A percentile compares a stretch with the other conserved stretches of the same genome.
phyloP scores from a whole-genome alignment of 2,888 invertebrate species.

The Leptogaster cylindrica region DNA sequence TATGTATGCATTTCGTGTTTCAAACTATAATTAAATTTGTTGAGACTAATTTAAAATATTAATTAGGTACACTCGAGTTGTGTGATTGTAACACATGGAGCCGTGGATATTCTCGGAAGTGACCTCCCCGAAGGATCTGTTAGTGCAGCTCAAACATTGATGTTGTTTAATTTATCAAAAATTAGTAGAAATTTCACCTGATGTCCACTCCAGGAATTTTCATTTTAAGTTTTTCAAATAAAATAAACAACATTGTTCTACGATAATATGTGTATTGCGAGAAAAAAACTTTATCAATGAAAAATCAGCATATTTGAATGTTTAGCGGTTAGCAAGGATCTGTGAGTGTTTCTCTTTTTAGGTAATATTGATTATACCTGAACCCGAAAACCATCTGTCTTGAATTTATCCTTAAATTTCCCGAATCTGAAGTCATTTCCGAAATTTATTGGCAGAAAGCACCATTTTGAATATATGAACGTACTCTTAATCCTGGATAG shows the following conservation, averaged over 20 bases:
- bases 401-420: slow-evolving; percentile 31
- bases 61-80: slow-evolving; percentile 16
- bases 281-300: too few species aligned
- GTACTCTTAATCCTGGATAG: slow-evolving; percentile 33
- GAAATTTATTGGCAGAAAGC: slow-evolving; percentile 21
- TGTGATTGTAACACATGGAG: neutral
- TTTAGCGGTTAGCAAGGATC: neutral
- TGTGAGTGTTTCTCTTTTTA: too few species aligned
- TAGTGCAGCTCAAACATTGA: neutral
- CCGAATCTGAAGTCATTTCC: slow-evolving; percentile 21
- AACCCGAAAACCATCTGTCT: slow-evolving; percentile 16
- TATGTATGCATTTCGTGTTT: slow-evolving; percentile 7
- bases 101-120: neutral
- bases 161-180: neutral
- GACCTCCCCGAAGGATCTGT: neutral
- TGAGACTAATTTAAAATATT: slow-evolving; percentile 19
- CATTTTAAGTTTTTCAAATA: neutral
- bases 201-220: neutral
- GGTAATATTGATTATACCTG: slow-evolving; percentile 12
- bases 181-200: neutral
- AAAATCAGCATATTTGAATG: too few species aligned
- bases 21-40: slow-evolving; percentile 23
- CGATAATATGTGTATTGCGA: too few species aligned
- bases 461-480: slow-evolving; percentile 25
- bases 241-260: neutral